Conservation (phyloP, 2,888 invertebrate species). For the Tipula confusa region DNA sequence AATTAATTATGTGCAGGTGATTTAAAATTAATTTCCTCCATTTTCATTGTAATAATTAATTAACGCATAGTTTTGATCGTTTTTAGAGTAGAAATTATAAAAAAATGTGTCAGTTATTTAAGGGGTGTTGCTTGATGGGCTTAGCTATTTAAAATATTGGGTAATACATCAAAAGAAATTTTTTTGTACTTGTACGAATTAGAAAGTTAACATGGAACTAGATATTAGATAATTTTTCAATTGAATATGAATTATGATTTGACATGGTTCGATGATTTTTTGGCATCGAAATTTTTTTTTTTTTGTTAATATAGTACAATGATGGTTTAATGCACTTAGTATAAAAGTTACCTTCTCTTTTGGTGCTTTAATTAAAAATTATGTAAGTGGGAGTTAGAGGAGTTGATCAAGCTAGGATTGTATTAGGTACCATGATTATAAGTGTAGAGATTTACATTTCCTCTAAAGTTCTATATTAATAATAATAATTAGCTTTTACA, state of each 20-base stretch:
- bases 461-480: no score
- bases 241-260: not conserved
- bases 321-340: not conserved
- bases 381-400: no score
- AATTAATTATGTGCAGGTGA: not conserved
- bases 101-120: not conserved
- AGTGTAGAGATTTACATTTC: no score
- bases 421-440: no score
- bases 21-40: not conserved
- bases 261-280: not conserved
- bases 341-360: no score
- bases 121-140: not conserved
- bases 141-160: not conserved
- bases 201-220: not conserved
- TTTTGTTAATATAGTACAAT: not conserved
- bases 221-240: not conserved
- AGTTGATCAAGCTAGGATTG: no score
- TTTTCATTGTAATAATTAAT: not conserved
- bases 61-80: not conserved
- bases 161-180: not conserved
- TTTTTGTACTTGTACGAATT: not conserved
- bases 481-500: no score
- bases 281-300: not conserved
- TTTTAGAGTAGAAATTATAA: not conserved
- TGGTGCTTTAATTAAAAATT: no score